Conservation (phyloP, 2,113 vertebrate genomes). For the Ranitomeya imitator region DNA sequence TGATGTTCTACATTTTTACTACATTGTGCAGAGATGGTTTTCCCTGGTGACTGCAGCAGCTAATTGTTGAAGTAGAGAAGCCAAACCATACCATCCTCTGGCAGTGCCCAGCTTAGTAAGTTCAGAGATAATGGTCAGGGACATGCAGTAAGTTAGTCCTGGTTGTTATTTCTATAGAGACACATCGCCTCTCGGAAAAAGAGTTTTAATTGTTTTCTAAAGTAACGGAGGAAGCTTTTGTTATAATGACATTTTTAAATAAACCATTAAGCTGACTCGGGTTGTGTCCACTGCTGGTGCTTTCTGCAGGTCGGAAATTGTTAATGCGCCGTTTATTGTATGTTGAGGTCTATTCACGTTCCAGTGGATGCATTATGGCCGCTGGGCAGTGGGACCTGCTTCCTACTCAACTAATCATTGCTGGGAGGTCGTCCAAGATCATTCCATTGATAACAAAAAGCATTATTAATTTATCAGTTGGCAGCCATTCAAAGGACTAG, state of each 20-base stretch:
- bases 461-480: slow-evolving; percentile 11
- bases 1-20: too few relatives aligned
- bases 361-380: slow-evolving; percentile 1
- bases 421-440: slow-evolving; percentile 18
- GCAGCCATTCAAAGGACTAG: neutral
- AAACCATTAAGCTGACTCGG: slow-evolving; percentile 60
- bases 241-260: slow-evolving; percentile 66
- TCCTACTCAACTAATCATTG: neutral
- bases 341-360: neutral
- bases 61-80: too few relatives aligned
- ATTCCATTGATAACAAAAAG: neutral
- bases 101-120: neutral
- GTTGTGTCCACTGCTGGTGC: slow-evolving; percentile 62
- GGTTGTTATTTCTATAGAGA: neutral
- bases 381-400: neutral
- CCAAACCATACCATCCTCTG: too few relatives aligned
- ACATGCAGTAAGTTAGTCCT: neutral
- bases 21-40: too few relatives aligned
- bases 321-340: slow-evolving; percentile 13
- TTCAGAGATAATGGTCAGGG: neutral
- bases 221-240: slow-evolving; percentile 69
- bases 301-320: slow-evolving; percentile 1
- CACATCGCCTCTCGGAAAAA: neutral
- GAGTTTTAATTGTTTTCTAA: slow-evolving; percentile 68
- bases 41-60: too few relatives aligned